These are phyloP conservation scores for Aselliscus stoliczkanus DNA, from an alignment of 2,797 vertebrate species.

Conservation along the genomic window DNA sequence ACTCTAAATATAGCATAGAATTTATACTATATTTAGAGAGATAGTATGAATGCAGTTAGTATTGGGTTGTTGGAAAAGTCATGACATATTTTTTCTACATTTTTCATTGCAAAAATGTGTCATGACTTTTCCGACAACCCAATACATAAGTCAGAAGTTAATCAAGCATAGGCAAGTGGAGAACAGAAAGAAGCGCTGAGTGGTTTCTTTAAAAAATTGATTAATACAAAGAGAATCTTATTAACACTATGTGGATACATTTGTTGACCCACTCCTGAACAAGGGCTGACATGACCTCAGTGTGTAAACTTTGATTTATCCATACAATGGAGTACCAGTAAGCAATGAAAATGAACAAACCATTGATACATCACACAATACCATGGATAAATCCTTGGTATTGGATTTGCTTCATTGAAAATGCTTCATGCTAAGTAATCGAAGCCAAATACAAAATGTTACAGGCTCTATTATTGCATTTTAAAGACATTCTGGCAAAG, in stretches of 20 bases:
- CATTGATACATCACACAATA: neutral
- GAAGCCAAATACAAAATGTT: neutral
- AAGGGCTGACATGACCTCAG: neutral
- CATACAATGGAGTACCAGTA: neutral
- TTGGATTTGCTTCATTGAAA: too few species aligned
- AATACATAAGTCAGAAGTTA: neutral
- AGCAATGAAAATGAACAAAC: neutral
- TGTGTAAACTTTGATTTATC: too few species aligned
- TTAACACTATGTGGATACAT: neutral
- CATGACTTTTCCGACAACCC: too few species aligned
- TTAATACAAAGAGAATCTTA: neutral
- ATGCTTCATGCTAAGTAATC: too few species aligned
- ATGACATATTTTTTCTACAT: too few species aligned
- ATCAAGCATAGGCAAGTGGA: neutral
- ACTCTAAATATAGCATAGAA: too few species aligned
- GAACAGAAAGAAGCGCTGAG: neutral
- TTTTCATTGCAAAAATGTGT: too few species aligned
- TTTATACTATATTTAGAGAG: neutral
- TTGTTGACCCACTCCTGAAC: neutral
- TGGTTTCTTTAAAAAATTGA: neutral
- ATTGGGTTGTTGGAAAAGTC: too few species aligned
- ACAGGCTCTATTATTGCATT: neutral
- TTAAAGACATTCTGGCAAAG: neutral
- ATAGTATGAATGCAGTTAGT: neutral
- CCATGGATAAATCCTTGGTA: neutral